Evolutionary conservation across 1,140 invertebrate genomes (phyloP).

Genomic region (Brevipalpus yothersi): DNA sequence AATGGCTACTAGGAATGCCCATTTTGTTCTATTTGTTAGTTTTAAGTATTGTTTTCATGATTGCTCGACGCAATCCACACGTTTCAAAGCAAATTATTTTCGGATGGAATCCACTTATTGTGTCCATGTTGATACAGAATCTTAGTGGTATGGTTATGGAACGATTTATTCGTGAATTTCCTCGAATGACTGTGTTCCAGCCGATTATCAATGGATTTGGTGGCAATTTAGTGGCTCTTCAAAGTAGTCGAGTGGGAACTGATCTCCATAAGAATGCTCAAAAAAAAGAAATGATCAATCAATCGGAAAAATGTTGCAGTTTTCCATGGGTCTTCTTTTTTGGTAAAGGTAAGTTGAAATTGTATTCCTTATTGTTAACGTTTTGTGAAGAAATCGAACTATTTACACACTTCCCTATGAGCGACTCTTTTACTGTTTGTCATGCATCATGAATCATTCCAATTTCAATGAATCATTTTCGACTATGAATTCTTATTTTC

Average conservation of each 20-base stretch:
- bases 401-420: too few species aligned
- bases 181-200: conserved; percentile 23
- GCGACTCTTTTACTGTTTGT: too few species aligned
- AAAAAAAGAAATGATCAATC: background rate
- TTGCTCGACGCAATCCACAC: conserved; percentile 45
- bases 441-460: too few species aligned
- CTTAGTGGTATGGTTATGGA: conserved; percentile 16
- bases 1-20: background rate
- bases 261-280: conserved; percentile 35
- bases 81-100: background rate
- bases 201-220: conserved; percentile 15
- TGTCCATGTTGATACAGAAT: conserved; percentile 7
- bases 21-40: background rate
- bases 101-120: conserved; percentile 6
- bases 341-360: conserved; percentile 1
- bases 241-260: conserved; percentile 76
- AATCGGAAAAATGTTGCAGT: background rate
- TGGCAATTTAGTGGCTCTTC: conserved; percentile 30
- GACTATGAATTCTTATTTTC: too few species aligned
- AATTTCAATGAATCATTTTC: too few species aligned
- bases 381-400: too few species aligned
- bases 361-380: too few species aligned
- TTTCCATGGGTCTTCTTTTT: conserved; percentile 13
- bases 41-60: conserved; percentile 20
- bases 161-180: conserved; percentile 17